Evolutionary conservation across 2,888 invertebrate genomes (phyloP).

Genomic region (Dorcus parallelipipedus): DNA sequence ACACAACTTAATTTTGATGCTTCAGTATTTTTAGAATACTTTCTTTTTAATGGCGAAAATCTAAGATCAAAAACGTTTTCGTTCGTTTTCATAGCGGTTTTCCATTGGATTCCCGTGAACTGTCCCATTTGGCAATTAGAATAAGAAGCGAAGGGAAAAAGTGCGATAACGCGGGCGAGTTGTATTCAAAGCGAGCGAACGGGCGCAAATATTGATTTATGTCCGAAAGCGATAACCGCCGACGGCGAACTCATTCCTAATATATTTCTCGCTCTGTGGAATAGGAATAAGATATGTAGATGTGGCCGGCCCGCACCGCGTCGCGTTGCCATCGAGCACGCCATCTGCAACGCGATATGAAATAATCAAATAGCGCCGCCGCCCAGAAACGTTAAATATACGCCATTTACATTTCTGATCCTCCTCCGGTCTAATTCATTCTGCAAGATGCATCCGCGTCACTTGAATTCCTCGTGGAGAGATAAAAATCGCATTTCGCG

Average conservation of each 20-base stretch:
- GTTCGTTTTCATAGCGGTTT: too few relatives aligned
- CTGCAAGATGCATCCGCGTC: too few relatives aligned
- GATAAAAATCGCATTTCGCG: too few relatives aligned
- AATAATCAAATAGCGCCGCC: slow-evolving; percentile 26
- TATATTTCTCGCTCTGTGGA: slow-evolving; percentile 31
- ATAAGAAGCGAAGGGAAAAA: too few relatives aligned
- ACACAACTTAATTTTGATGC: too few relatives aligned
- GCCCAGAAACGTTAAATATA: slow-evolving; percentile 20
- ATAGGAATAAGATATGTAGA: slow-evolving; percentile 35
- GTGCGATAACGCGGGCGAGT: too few relatives aligned
- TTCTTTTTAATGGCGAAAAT: too few relatives aligned
- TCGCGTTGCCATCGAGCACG: slow-evolving; percentile 24
- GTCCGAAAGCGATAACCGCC: slow-evolving; percentile 7
- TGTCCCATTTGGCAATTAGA: too few relatives aligned
- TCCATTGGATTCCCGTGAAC: too few relatives aligned
- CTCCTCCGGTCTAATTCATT: slow-evolving; percentile 14
- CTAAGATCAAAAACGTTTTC: too few relatives aligned
- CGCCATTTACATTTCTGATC: slow-evolving; percentile 23
- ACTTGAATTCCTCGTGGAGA: too few relatives aligned
- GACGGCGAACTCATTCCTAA: slow-evolving; percentile 30
- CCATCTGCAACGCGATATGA: slow-evolving; percentile 32
- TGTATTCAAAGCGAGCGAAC: background rate
- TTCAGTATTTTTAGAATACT: too few relatives aligned
- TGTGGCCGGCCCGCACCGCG: slow-evolving; percentile 24
- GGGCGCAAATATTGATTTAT: slow-evolving; percentile 3